phyloP scores from a whole-genome alignment of 2,888 invertebrate genomes.

The Neocrepidodera transversa region DNA sequence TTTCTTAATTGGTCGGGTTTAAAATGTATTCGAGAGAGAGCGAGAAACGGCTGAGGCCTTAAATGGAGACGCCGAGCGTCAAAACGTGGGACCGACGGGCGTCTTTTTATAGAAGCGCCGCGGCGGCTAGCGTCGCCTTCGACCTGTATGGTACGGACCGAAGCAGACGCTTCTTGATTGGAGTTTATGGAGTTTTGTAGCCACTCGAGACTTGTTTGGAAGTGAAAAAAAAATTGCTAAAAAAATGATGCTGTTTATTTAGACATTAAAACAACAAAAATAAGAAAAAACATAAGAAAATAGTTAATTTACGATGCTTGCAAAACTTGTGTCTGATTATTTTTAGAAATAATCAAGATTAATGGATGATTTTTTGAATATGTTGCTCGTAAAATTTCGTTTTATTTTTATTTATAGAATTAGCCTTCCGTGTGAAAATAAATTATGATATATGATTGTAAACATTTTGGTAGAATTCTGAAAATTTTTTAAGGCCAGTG shows the following conservation, averaged over 20 bases:
- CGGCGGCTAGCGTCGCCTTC: conserved; percentile 25
- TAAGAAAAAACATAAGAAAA: no score
- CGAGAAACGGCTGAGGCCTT: conserved; percentile 37
- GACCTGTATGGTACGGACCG: conserved; percentile 8
- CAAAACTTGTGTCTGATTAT: no score
- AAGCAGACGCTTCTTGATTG: conserved; percentile 23
- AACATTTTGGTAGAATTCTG: not conserved
- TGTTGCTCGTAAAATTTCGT: no score
- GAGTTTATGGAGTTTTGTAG: conserved; percentile 14
- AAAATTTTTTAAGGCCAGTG: no score
- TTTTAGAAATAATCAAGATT: no score
- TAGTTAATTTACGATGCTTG: no score
- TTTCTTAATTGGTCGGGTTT: not conserved
- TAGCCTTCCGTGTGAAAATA: not conserved
- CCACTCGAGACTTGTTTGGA: conserved; percentile 4
- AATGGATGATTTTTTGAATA: no score
- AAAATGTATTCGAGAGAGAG: not conserved
- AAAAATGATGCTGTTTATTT: no score
- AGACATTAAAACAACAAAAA: no score
- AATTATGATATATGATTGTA: not conserved
- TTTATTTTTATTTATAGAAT: not conserved
- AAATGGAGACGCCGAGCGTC: conserved; percentile 47
- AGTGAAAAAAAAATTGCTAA: no score
- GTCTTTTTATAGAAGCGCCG: conserved; percentile 47
- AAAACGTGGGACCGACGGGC: conserved; percentile 43